phyloP scores from a whole-genome alignment of 2,113 vertebrate species.

The Pimephales promelas region DNA sequence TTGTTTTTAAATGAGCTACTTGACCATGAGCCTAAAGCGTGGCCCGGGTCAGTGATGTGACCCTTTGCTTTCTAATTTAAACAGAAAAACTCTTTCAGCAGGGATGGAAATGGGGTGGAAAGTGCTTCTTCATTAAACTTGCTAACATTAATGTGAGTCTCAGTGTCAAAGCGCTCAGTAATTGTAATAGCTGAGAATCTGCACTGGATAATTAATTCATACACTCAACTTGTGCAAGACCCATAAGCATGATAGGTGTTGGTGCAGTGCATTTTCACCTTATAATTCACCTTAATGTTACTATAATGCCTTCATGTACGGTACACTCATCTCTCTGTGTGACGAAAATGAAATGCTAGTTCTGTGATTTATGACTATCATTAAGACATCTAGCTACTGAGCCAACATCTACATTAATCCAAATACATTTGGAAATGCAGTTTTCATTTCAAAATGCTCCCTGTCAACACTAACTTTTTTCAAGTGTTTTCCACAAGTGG shows the following conservation, averaged over 20 bases:
- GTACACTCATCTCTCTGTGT: not conserved
- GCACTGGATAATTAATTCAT: constrained; percentile 18
- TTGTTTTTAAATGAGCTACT: not conserved
- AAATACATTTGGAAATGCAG: no score
- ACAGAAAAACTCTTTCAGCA: constrained; percentile 39
- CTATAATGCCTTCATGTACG: not conserved
- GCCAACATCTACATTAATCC: no score
- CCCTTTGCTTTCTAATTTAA: constrained; percentile 7
- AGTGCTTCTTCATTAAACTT: constrained; percentile 48
- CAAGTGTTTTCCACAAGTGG: no score
- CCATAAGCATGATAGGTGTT: not conserved
- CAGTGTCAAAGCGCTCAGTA: constrained; percentile 37
- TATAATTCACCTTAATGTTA: constrained; percentile 2
- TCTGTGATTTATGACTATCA: not conserved
- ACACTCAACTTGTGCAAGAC: not conserved
- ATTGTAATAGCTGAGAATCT: constrained; percentile 49
- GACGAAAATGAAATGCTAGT: not conserved
- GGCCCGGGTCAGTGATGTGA: not conserved
- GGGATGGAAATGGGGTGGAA: constrained; percentile 43
- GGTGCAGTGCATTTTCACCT: not conserved
- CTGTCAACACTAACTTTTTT: no score
- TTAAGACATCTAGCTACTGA: not conserved
- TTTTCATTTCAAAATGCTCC: no score
- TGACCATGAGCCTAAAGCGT: constrained; percentile 42
- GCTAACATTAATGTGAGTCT: constrained; percentile 45